Base-by-base conservation (phyloP, 2,888 invertebrate genomes). In the Dromius quadrimaculatus region DNA sequence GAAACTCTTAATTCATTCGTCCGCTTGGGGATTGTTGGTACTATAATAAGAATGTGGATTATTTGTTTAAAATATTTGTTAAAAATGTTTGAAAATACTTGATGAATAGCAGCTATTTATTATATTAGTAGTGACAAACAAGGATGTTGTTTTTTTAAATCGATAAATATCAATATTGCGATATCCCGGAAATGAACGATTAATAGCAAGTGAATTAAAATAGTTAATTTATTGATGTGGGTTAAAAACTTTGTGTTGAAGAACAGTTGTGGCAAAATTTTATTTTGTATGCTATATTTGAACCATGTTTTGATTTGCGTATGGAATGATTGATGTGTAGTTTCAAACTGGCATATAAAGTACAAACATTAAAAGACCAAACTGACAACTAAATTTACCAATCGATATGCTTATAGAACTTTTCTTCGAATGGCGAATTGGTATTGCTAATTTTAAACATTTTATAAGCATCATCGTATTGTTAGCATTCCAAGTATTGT, bases 221-320 rank as follows among this genome's bases (percentile, higher is more conserved):
- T 47, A 47, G 47, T 20, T 47, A 22, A 15, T 20, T 47, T 47
- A 47, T 47, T 47, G 47, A 45, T 45, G 17, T 13, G 11, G 17
- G 20, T 45, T 17, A 3, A 45, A 41, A 41, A 41, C 15, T 41
- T 45, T 2, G 45, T 47, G 20, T 9, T 3, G n/a, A n/a, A 15
- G n/a, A 4, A 47, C 47, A 47, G 23, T 23, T 47, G 23, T 9
- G 23, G 47, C 15, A 13, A 23, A 2, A 23, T 47, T 47, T 22
- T 47, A 47, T 47, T 47, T 47, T 47, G 47, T 38, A 38, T 61
- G 36, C 61, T 61, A 62, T 43, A 62, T 62, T 41, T 62, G 38
- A 43, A 23, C 28, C 15, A 3, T 62, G 43, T 62, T 62, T 62
- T 62, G 62, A 62, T 41, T 36, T 43, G 43, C 23, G 22, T 22